phyloP scores from a whole-genome alignment of 2,113 vertebrate genomes.

The Clarias macrocephalus region DNA sequence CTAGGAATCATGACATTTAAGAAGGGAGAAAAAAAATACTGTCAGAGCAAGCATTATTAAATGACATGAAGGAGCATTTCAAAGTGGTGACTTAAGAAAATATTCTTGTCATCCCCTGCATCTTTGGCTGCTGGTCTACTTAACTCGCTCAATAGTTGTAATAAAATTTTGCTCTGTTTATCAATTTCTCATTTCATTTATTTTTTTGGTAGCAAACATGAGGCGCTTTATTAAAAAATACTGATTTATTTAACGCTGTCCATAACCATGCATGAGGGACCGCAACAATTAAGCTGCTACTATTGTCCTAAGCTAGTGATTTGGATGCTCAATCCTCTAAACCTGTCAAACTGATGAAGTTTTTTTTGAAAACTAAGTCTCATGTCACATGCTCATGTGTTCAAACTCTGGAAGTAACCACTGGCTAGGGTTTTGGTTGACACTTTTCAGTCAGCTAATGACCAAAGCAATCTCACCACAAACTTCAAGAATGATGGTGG shows the following conservation, averaged over 20 bases:
- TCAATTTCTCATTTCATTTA: neutral
- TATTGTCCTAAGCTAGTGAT: neutral
- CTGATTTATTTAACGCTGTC: neutral
- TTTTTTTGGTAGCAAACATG: neutral
- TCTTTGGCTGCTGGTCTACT: neutral
- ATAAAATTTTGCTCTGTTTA: neutral
- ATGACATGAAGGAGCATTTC: neutral
- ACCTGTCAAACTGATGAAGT: neutral
- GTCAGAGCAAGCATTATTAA: neutral
- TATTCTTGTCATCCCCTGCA: neutral
- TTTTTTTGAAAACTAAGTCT: neutral
- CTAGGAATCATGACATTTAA: neutral
- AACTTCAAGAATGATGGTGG: neutral
- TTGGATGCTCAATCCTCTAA: neutral
- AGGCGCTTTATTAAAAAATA: neutral
- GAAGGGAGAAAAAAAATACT: neutral
- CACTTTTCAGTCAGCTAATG: neutral
- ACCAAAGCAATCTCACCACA: neutral
- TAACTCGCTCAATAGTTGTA: neutral
- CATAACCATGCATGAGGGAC: neutral
- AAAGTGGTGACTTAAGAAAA: neutral
- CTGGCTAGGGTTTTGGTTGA: neutral
- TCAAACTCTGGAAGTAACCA: neutral
- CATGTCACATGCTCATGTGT: neutral
- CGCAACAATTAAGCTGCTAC: neutral